Base-by-base conservation (phyloP, 2,888 invertebrate species). In the Eurois occulta region DNA sequence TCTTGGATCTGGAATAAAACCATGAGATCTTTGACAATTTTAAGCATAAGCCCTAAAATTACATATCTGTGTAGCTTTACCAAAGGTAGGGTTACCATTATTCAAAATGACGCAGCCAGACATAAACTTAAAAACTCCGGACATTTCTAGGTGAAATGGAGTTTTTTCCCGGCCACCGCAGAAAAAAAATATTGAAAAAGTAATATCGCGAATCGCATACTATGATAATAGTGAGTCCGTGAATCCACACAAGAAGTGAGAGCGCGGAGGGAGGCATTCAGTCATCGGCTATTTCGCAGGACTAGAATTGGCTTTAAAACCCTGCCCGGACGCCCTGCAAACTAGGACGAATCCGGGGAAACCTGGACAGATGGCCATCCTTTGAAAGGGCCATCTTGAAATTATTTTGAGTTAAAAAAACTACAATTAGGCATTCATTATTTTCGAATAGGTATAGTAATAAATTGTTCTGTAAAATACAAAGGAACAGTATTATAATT, bases 1-100 rank as follows among this genome's bases (percentile, higher is more conserved):
- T 98, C 98, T 74, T 94, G 95, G 32, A 97, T 93, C 96, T 96
- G 72, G 28, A 90, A 70, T 43, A 24, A 58, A 62, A 13, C 28
- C 55, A 6, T 11, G 8, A 35, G 21, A 55, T 21, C 28, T 28
- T 43, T 32, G 24, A 13, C 4, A 55, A 38, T 28, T 46, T 35
- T 32, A 43, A 55, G 24, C 24, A 43, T 8, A 7, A 1, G 18
- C 7, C 38, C 28, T 32, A 13, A 55, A 35, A 52, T 66, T 32
- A 8, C 13, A 35, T 52, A 43, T 32, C 21, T 38, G 16, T 43
- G 1, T 66, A 35, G 21, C 16, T 18, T 35, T 38, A 35, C 3
- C 4, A 28, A 46, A 18, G 0, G 6, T 28, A 28, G 2, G 28
- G 28, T 28, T 28, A 11, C n/a, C 18, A 1, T 58, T 58, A 16